phyloP scores from a whole-genome alignment of 2,113 vertebrate genomes.

The Genyomyrus donnyi region DNA sequence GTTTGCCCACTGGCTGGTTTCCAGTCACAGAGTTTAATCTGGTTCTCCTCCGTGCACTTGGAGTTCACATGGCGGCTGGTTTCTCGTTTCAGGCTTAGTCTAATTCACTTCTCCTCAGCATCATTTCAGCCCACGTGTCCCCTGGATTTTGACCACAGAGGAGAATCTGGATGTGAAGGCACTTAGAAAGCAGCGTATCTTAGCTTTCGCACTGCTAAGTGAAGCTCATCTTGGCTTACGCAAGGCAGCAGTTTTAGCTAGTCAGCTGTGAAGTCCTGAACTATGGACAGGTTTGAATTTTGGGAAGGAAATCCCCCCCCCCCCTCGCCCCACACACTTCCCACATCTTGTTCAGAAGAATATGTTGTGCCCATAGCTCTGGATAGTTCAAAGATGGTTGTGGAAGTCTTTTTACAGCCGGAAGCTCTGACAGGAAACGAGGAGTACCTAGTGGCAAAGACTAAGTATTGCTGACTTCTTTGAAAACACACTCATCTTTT shows the following conservation, averaged over 20 bases:
- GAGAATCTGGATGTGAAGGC: neutral
- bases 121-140: neutral
- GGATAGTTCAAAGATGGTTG: neutral
- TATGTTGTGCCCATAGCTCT: neutral
- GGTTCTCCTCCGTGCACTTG: neutral
- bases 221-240: neutral
- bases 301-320: neutral
- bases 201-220: neutral
- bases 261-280: neutral
- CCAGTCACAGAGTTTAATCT: neutral
- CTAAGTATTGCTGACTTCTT: neutral
- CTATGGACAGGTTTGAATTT: neutral
- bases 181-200: neutral
- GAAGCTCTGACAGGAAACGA: neutral
- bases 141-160: neutral
- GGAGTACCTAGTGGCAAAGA: neutral
- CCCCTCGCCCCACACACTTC: neutral
- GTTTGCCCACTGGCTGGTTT: neutral
- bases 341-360: neutral
- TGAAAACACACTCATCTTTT: neutral
- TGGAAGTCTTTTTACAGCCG: neutral
- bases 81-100: neutral
- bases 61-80: neutral
- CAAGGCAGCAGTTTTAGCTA: neutral
- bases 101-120: neutral